Conservation (phyloP, 2,888 invertebrate genomes). For the Andrena chrysosceles region DNA sequence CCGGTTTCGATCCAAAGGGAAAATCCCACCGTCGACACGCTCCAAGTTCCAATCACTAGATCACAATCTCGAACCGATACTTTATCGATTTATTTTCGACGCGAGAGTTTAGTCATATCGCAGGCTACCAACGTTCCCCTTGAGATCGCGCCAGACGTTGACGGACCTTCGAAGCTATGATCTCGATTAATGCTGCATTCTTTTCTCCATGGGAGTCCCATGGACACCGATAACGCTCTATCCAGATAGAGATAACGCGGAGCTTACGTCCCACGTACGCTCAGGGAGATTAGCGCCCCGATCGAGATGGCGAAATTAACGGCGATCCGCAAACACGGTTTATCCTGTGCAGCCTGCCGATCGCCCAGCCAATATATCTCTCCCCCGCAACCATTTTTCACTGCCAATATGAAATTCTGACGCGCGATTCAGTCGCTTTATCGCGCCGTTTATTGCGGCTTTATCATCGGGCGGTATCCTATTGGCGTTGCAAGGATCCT, state of each 20-base stretch:
- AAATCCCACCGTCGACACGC: conserved; percentile 21
- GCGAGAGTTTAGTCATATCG: conserved; percentile 7
- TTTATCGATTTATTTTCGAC: conserved; percentile 30
- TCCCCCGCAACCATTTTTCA: conserved; percentile 7
- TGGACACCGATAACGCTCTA: conserved; percentile 44
- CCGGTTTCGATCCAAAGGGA: not conserved
- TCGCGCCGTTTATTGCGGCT: not conserved
- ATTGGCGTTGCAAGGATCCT: not conserved
- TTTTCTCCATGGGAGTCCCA: not conserved
- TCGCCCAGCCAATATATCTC: conserved; percentile 12
- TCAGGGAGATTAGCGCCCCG: conserved; percentile 51
- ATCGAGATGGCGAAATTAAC: conserved; percentile 55
- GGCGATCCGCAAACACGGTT: conserved; percentile 46
- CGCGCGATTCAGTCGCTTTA: not conserved
- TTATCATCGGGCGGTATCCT: not conserved
- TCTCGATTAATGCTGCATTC: conserved; percentile 1
- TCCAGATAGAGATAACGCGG: conserved; percentile 14
- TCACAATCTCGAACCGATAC: conserved; percentile 26
- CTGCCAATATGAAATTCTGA: conserved; percentile 17
- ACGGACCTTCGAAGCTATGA: not conserved
- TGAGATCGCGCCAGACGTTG: not conserved
- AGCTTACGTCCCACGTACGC: conserved; percentile 43
- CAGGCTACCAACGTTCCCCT: not conserved
- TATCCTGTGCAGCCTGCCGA: conserved; percentile 28
- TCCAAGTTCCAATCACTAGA: conserved; percentile 12